Percentiles rank a stretch among this genome's conserved stretches.
These are phyloP conservation scores for Temnothorax longispinosus DNA, from an alignment of 1,140 invertebrate genomes.

Conservation along the genomic window DNA sequence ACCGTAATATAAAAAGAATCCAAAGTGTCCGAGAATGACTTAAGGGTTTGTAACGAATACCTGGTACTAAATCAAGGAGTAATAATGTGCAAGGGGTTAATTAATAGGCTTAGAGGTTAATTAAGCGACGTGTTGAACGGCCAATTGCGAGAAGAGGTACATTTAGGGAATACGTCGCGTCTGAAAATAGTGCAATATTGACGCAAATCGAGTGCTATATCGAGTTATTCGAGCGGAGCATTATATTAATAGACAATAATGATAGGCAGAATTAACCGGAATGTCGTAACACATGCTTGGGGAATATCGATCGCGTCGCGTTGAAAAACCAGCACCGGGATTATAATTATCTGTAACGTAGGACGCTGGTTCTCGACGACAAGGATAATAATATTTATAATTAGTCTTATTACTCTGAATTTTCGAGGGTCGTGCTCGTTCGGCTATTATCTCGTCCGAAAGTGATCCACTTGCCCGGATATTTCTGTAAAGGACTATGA, in stretches of 20 bases:
- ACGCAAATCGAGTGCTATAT: constrained; percentile 48
- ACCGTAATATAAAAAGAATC: not conserved
- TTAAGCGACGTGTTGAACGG: not conserved
- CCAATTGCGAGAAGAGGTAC: not conserved
- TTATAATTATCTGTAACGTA: constrained; percentile 55
- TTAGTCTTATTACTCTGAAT: not conserved
- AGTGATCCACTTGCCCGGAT: not conserved
- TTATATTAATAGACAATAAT: constrained; percentile 60
- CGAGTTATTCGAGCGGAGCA: not conserved
- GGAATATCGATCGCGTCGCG: constrained; percentile 28
- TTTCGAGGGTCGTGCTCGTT: not conserved
- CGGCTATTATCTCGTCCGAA: not conserved
- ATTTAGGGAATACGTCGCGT: constrained; percentile 9
- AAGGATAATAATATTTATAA: constrained; percentile 38
- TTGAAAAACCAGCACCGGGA: constrained; percentile 19
- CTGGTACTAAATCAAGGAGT: not conserved
- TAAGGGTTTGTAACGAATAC: not conserved
- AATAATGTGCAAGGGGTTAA: not conserved
- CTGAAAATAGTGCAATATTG: constrained; percentile 52
- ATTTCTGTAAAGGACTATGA: not conserved
- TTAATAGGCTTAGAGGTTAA: not conserved
- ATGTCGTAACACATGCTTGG: constrained; percentile 42
- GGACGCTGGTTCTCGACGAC: constrained; percentile 5
- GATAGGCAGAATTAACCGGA: constrained; percentile 48
- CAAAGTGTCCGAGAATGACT: not conserved